A percentile compares a stretch with the other conserved stretches of the same genome.
Evolutionary conservation across 2,113 vertebrate species (phyloP).

Genomic region (Tretioscincus oriximinensis): DNA sequence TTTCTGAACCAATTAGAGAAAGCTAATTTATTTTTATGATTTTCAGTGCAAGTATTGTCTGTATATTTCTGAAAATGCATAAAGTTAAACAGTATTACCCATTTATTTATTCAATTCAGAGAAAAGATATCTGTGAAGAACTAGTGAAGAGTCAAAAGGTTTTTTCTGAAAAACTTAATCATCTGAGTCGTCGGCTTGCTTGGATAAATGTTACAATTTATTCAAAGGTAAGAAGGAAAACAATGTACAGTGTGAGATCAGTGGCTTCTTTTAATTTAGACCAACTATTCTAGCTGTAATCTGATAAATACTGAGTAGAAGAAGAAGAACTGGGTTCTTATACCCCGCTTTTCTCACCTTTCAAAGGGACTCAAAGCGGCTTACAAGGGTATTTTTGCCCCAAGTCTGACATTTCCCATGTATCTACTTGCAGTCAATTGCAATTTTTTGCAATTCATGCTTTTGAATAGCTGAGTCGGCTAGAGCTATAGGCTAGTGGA

Average conservation of each 20-base stretch:
- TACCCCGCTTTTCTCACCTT: too few species aligned
- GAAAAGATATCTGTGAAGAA: constrained; percentile 90
- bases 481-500: too few species aligned
- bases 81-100: neutral
- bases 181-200: constrained; percentile 91
- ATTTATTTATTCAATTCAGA: constrained; percentile 72
- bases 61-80: neutral
- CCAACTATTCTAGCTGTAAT: neutral
- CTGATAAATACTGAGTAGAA: neutral
- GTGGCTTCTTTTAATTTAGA: neutral
- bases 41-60: neutral
- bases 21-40: neutral
- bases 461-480: too few species aligned
- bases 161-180: constrained; percentile 95
- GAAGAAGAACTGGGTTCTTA: too few species aligned
- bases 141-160: constrained; percentile 94
- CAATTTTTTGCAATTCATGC: too few species aligned
- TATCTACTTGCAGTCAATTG: too few species aligned
- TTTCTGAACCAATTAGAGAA: neutral
- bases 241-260: neutral
- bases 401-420: too few species aligned
- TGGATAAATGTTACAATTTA: constrained; percentile 99
- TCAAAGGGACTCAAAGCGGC: too few species aligned
- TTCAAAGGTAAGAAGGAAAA: constrained; percentile 82
- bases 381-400: too few species aligned